These are phyloP conservation scores for Latrodectus hesperus DNA, from an alignment of 2,888 invertebrate genomes.

Conservation along the genomic window DNA sequence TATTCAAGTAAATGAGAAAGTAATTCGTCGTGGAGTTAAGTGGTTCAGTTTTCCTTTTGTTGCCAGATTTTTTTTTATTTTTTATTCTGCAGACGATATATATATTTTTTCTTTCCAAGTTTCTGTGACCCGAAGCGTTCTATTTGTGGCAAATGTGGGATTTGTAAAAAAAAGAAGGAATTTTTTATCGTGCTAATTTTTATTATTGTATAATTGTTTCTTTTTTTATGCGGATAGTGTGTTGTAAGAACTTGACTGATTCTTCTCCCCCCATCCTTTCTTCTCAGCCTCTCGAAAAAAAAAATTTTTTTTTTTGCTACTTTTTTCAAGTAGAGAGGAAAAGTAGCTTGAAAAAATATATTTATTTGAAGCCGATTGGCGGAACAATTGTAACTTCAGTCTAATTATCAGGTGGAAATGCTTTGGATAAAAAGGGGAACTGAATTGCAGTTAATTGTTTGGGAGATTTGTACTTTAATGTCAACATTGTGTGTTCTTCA, in stretches of 20 bases:
- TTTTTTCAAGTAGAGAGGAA: constrained; percentile 6
- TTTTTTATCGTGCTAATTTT: constrained; percentile 42
- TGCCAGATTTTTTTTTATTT: constrained; percentile 40
- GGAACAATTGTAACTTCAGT: constrained; percentile 62
- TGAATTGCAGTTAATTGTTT: constrained; percentile 67
- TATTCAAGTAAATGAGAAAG: constrained; percentile 67
- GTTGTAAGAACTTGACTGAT: constrained; percentile 31
- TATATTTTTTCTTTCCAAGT: constrained; percentile 27
- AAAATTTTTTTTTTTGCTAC: not conserved
- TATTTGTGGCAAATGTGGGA: constrained; percentile 66
- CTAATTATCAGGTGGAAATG: constrained; percentile 63
- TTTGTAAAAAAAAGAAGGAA: constrained; percentile 31
- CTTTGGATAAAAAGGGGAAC: constrained; percentile 35
- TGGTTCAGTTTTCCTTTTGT: constrained; percentile 64
- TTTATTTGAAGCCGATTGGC: constrained; percentile 67
- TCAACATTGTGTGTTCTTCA: constrained; percentile 56
- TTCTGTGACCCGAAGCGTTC: constrained; percentile 66
- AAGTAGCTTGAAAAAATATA: constrained; percentile 25
- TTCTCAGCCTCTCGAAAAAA: no score
- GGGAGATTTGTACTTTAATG: constrained; percentile 65
- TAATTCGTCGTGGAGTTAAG: constrained; percentile 68
- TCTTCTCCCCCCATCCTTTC: constrained; percentile 10
- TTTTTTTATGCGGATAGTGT: constrained; percentile 38
- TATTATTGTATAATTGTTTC: constrained; percentile 66
- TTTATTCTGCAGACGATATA: constrained; percentile 39